A percentile compares a stretch with the other conserved stretches of the same genome.
Evolutionary conservation across 2,888 invertebrate species (phyloP).

Genomic region (Harpagoxenus sublaevis): DNA sequence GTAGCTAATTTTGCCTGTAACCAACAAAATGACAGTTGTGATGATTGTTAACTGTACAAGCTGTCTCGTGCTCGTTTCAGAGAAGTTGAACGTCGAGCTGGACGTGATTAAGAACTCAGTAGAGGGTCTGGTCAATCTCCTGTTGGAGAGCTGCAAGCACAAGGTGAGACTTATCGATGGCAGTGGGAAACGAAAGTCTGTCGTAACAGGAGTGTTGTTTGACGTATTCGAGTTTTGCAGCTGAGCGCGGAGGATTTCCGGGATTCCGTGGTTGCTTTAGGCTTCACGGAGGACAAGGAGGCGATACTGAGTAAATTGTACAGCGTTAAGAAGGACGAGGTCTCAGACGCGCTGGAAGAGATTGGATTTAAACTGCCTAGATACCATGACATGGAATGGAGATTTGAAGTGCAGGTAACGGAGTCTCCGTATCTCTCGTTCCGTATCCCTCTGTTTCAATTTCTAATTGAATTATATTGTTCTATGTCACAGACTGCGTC

Average conservation of each 20-base stretch:
- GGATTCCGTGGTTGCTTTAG: constrained; percentile 87
- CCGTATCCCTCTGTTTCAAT: not conserved
- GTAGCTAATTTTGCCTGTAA: constrained; percentile 58
- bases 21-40: not conserved
- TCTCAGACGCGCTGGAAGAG: constrained; percentile 87
- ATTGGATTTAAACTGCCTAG: constrained; percentile 86
- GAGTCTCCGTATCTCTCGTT: not conserved
- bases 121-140: constrained; percentile 91
- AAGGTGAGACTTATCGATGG: constrained; percentile 86
- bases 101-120: constrained; percentile 89
- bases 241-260: constrained; percentile 86
- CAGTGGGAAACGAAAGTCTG: constrained; percentile 11
- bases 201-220: constrained; percentile 41
- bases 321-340: constrained; percentile 87
- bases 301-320: constrained; percentile 89
- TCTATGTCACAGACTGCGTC: constrained; percentile 87
- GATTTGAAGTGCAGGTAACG: constrained; percentile 89
- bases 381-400: constrained; percentile 89
- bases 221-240: constrained; percentile 79
- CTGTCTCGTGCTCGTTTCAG: constrained; percentile 82
- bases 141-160: constrained; percentile 91
- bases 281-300: constrained; percentile 89
- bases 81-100: constrained; percentile 88
- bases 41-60: not conserved
- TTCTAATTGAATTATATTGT: constrained; percentile 17